Percentiles rank a stretch among this genome's conserved stretches.
Evolutionary conservation across 2,888 invertebrate species (phyloP).

Genomic region (Tillus elongatus): DNA sequence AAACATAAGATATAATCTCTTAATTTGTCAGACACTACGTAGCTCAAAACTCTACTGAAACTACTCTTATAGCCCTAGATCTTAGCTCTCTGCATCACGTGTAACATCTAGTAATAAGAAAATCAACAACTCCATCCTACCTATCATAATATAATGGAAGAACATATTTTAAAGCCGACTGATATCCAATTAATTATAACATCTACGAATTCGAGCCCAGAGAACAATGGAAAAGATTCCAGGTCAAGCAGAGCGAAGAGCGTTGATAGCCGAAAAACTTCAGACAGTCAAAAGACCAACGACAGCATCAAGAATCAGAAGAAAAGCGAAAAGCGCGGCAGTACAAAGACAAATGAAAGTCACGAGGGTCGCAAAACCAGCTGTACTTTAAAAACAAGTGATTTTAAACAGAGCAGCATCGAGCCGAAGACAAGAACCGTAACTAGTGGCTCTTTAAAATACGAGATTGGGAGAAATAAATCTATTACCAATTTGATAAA

Average conservation of each 20-base stretch:
- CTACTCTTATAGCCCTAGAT: too few relatives aligned
- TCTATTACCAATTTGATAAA: slow-evolving; percentile 34
- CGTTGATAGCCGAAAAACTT: slow-evolving; percentile 17
- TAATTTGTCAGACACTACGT: too few relatives aligned
- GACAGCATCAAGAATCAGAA: slow-evolving; percentile 11
- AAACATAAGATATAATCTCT: too few relatives aligned
- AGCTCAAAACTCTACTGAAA: too few relatives aligned
- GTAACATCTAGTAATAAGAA: too few relatives aligned
- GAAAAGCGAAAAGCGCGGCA: slow-evolving; percentile 12
- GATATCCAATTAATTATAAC: slow-evolving; percentile 21
- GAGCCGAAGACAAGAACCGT: slow-evolving; percentile 12
- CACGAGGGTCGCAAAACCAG: slow-evolving; percentile 22
- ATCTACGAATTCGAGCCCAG: slow-evolving; percentile 16
- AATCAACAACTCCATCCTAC: too few relatives aligned
- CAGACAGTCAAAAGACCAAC: slow-evolving; percentile 11
- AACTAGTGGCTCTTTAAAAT: slow-evolving; percentile 37
- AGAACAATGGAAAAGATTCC: slow-evolving; percentile 10
- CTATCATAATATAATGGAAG: slow-evolving; percentile 12
- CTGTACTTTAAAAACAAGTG: too few relatives aligned
- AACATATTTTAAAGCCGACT: slow-evolving; percentile 14
- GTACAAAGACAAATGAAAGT: slow-evolving; percentile 12
- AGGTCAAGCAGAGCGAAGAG: slow-evolving; percentile 11
- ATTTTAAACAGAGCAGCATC: too few relatives aligned
- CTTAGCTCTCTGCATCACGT: too few relatives aligned
- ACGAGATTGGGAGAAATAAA: slow-evolving; percentile 36